These are phyloP conservation scores for Arenaria interpres DNA, from an alignment of 2,113 vertebrate species.

Conservation along the genomic window DNA sequence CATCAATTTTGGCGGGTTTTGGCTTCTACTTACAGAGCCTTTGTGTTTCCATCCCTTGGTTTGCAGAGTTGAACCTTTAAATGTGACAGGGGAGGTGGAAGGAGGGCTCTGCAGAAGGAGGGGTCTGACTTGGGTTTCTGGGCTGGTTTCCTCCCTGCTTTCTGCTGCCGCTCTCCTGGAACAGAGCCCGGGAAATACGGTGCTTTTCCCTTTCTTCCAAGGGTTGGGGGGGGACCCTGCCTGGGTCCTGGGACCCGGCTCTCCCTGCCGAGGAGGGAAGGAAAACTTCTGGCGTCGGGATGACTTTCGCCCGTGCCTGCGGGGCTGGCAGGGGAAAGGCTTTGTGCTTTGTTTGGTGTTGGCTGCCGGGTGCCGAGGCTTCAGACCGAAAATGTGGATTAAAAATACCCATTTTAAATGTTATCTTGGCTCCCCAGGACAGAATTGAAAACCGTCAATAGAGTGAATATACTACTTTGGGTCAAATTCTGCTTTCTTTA, in stretches of 20 bases:
- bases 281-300: not conserved
- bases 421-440: not conserved
- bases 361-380: not conserved
- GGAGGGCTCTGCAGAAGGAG: not conserved
- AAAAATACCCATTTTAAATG: not conserved
- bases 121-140: not conserved
- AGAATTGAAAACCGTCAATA: not conserved
- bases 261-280: not conserved
- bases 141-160: not conserved
- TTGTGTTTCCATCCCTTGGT: not conserved
- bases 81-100: not conserved
- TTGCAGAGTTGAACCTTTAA: not conserved
- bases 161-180: not conserved
- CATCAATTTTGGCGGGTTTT: not conserved
- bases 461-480: not conserved
- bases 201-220: not conserved
- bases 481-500: not conserved
- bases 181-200: not conserved
- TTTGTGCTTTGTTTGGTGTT: constrained; percentile 15
- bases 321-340: not conserved
- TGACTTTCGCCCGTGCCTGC: not conserved
- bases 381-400: not conserved
- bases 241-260: not conserved
- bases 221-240: not conserved
- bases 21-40: not conserved